Conservation (phyloP, 2,888 invertebrate species). For the Aphelenchoides bicaudatus region DNA sequence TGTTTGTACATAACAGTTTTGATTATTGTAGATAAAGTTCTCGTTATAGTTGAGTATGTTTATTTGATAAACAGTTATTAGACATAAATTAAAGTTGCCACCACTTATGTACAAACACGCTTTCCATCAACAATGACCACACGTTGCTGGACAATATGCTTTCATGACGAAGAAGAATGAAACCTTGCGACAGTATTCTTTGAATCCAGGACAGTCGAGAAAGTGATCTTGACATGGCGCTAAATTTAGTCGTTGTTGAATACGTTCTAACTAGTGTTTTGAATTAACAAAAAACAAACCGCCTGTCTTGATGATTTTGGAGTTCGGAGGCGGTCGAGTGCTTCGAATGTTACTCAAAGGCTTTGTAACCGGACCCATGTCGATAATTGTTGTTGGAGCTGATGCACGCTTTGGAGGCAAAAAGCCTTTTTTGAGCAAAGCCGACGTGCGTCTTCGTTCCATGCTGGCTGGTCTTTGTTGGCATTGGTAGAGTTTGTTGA, state of each 20-base stretch:
- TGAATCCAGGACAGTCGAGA: constrained; percentile 58
- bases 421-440: not conserved
- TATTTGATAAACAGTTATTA: too few species aligned
- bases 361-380: too few species aligned
- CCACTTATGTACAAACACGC: too few species aligned
- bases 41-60: too few species aligned
- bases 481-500: constrained; percentile 45
- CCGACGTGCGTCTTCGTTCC: not conserved
- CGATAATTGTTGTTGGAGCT: not conserved
- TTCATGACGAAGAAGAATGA: constrained; percentile 60
- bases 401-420: constrained; percentile 2
- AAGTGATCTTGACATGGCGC: constrained; percentile 55
- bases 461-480: constrained; percentile 1
- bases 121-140: too few species aligned
- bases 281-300: too few species aligned
- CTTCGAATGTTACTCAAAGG: too few species aligned
- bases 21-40: too few species aligned
- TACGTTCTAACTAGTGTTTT: not conserved
- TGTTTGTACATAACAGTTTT: too few species aligned
- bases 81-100: too few species aligned
- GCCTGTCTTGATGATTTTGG: constrained; percentile 2
- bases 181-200: constrained; percentile 54
- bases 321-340: not conserved
- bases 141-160: constrained; percentile 56
- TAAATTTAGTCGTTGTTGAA: not conserved